These are phyloP conservation scores for Baryphthengus martii DNA, from an alignment of 2,113 vertebrate species.

Conservation along the genomic window DNA sequence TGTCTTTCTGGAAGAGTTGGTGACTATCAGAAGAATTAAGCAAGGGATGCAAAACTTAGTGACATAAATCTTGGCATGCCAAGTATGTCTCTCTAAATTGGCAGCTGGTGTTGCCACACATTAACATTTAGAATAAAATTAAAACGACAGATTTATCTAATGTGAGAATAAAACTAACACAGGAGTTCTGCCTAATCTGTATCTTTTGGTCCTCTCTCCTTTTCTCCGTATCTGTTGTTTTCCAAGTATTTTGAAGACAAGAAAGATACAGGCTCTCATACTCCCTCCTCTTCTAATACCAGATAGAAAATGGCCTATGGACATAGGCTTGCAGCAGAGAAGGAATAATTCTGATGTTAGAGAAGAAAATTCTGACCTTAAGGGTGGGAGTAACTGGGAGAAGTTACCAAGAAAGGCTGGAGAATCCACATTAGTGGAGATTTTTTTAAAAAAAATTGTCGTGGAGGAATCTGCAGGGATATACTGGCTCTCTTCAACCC, in stretches of 20 bases:
- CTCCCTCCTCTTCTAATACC: not conserved
- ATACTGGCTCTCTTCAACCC: not conserved
- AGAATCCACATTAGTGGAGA: not conserved
- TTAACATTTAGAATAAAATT: constrained; percentile 50
- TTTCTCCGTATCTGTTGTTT: not conserved
- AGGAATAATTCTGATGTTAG: not conserved
- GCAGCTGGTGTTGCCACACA: constrained; percentile 60
- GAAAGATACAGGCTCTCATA: not conserved
- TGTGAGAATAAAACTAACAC: constrained; percentile 26
- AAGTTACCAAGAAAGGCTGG: not conserved
- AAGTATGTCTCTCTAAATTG: constrained; percentile 26
- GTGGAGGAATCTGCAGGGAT: not conserved
- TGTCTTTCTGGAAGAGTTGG: constrained; percentile 28
- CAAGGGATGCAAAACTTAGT: not conserved
- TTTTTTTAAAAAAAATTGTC: not conserved
- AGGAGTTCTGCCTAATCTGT: not conserved
- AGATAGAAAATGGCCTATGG: not conserved
- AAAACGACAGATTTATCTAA: constrained; percentile 47
- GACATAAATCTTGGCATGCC: constrained; percentile 44
- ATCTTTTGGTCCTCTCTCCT: not conserved
- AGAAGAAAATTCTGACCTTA: not conserved
- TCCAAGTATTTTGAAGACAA: not conserved
- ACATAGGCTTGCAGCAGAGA: not conserved
- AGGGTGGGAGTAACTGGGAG: not conserved
- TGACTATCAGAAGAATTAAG: constrained; percentile 48